Evolutionary conservation across 2,797 vertebrate species (phyloP).

Genomic region (Cyclura pinguis): DNA sequence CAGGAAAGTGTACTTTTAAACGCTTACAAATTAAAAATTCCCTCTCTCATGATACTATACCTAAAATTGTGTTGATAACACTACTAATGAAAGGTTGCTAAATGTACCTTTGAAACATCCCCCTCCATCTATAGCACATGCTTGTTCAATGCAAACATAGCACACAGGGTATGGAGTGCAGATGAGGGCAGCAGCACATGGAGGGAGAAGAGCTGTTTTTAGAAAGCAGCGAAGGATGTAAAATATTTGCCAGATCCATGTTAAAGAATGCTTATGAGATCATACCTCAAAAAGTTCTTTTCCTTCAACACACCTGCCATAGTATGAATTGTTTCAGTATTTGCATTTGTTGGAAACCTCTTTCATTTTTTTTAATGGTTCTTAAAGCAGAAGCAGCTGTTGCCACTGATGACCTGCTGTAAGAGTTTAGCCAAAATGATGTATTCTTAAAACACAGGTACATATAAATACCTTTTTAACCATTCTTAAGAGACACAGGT

Average conservation of each 20-base stretch:
- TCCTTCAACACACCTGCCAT: conserved; percentile 42
- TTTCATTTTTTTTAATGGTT: conserved; percentile 31
- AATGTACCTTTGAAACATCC: conserved; percentile 16
- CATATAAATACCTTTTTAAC: not conserved
- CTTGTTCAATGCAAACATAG: conserved; percentile 44
- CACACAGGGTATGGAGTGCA: not conserved
- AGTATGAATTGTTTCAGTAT: conserved; percentile 49
- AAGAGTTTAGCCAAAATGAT: not conserved
- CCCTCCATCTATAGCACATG: not conserved
- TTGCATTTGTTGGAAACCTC: conserved; percentile 46
- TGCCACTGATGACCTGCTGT: conserved; percentile 6
- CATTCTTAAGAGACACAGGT: not conserved
- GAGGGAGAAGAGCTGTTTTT: conserved; percentile 35
- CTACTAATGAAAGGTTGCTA: not conserved
- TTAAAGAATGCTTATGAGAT: conserved; percentile 61
- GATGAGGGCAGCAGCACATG: not conserved
- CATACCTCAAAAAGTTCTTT: conserved; percentile 47
- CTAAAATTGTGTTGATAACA: fast-evolving
- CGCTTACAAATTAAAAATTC: not conserved
- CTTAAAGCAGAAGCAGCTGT: conserved; percentile 76
- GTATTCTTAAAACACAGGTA: too few relatives aligned
- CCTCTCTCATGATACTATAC: not conserved
- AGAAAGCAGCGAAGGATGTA: conserved; percentile 4
- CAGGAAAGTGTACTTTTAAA: not conserved
- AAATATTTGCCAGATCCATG: conserved; percentile 39